phyloP scores from a whole-genome alignment of 1,140 invertebrate genomes.

The Heliconius hewitsoni region DNA sequence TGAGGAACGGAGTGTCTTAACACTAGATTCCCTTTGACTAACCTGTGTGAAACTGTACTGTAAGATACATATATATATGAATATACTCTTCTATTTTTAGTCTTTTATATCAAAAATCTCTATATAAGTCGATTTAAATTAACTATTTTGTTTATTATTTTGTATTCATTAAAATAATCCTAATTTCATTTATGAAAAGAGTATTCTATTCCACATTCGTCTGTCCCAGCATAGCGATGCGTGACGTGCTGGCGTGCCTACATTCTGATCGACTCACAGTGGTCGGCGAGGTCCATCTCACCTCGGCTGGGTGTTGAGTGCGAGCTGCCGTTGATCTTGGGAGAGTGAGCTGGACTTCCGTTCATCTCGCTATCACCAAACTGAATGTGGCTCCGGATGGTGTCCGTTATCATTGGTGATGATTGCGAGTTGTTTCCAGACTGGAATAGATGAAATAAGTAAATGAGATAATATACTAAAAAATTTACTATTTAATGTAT shows the following conservation, averaged over 20 bases:
- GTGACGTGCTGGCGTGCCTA: slow-evolving; percentile 63
- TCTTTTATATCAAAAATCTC: no score
- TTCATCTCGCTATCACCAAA: slow-evolving; percentile 68
- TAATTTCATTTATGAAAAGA: neutral
- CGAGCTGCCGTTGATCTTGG: slow-evolving; percentile 70
- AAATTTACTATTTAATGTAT: no score
- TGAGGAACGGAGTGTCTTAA: no score
- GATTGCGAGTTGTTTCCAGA: slow-evolving; percentile 48
- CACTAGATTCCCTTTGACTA: no score
- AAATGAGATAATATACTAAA: neutral
- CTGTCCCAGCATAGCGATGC: slow-evolving; percentile 30
- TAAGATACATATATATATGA: no score
- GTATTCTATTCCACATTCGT: slow-evolving; percentile 42
- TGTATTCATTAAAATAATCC: neutral
- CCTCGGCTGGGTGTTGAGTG: slow-evolving; percentile 74
- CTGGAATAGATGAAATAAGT: slow-evolving; percentile 49
- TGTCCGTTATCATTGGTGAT: slow-evolving; percentile 72
- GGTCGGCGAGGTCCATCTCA: slow-evolving; percentile 68
- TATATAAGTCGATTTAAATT: neutral
- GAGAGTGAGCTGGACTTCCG: slow-evolving; percentile 63
- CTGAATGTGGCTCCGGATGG: slow-evolving; percentile 75
- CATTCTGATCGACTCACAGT: slow-evolving; percentile 74
- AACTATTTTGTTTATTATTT: neutral
- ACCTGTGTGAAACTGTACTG: no score
- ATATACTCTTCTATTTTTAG: no score